A percentile compares a stretch with the other conserved stretches of the same genome.
These are phyloP conservation scores for Dermolepida albohirtum DNA, from an alignment of 2,888 invertebrate genomes.

Conservation along the genomic window DNA sequence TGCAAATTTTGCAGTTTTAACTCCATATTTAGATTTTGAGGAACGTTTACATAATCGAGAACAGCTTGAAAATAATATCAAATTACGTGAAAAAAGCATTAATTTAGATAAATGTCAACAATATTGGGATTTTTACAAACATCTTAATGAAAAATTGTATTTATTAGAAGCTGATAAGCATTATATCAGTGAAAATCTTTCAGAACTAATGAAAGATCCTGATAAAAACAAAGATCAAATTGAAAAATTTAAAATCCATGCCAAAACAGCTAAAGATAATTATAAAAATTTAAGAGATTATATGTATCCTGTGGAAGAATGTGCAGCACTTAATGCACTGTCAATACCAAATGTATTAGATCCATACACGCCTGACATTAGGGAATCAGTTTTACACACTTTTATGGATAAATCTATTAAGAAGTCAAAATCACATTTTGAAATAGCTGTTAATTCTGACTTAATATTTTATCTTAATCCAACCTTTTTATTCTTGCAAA, in stretches of 20 bases:
- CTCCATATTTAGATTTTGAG: conserved; percentile 76
- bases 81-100: conserved; percentile 68
- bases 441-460: conserved; percentile 68
- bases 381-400: conserved; percentile 57
- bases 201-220: conserved; percentile 62
- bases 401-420: conserved; percentile 55
- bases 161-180: conserved; percentile 68
- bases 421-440: conserved; percentile 67
- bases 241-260: conserved; percentile 70
- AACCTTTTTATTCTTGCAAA: conserved; percentile 72
- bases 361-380: conserved; percentile 69
- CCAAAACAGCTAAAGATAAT: conserved; percentile 64
- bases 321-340: conserved; percentile 73
- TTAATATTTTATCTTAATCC: conserved; percentile 72
- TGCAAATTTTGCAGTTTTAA: conserved; percentile 75
- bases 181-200: conserved; percentile 67
- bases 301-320: conserved; percentile 80
- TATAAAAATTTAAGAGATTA: conserved; percentile 73
- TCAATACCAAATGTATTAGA: conserved; percentile 80
- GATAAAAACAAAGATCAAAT: conserved; percentile 60
- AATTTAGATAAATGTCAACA: conserved; percentile 70
- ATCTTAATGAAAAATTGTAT: conserved; percentile 67
- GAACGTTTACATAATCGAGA: conserved; percentile 68
- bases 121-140: conserved; percentile 73
- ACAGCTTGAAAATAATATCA: conserved; percentile 69